Evolutionary conservation across 2,888 invertebrate species (phyloP).

Genomic region (Steinernema scapterisci): DNA sequence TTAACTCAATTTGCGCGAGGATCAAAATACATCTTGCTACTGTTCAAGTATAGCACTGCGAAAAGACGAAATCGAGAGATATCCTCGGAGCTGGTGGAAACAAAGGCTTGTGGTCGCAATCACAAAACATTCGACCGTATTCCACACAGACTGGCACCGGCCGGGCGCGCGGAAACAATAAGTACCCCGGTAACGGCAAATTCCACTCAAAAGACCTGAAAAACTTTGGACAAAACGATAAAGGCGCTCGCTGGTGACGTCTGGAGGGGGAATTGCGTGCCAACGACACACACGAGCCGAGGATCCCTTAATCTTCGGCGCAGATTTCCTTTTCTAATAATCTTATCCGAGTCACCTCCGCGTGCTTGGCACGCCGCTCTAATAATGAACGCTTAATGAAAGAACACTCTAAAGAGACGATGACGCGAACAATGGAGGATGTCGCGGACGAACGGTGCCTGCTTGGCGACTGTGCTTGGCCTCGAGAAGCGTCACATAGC

Average conservation of each 20-base stretch:
- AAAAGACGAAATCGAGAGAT: too few relatives aligned
- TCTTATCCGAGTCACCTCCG: conserved; percentile 7
- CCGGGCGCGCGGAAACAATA: conserved; percentile 9
- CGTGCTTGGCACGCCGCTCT: too few relatives aligned
- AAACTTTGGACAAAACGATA: neutral
- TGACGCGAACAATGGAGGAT: too few relatives aligned
- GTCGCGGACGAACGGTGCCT: too few relatives aligned
- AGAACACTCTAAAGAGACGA: too few relatives aligned
- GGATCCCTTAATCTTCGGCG: conserved; percentile 8
- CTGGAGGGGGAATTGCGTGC: conserved; percentile 4
- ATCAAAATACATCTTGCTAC: neutral
- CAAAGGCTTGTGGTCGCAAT: too few relatives aligned
- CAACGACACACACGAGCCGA: neutral
- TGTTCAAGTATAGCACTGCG: too few relatives aligned
- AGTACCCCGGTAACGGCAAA: neutral
- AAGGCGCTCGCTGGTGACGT: conserved; percentile 9
- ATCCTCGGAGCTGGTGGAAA: too few relatives aligned
- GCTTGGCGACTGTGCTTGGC: too few relatives aligned
- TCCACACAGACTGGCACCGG: neutral
- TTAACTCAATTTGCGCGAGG: conserved; percentile 2
- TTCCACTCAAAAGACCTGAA: neutral
- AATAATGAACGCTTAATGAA: too few relatives aligned
- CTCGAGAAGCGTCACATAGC: too few relatives aligned
- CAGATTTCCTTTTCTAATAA: conserved; percentile 13
- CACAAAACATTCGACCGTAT: neutral